A percentile compares a stretch with the other conserved stretches of the same genome.
phyloP scores from a whole-genome alignment of 2,113 vertebrate genomes.

The Nymphicus hollandicus region DNA sequence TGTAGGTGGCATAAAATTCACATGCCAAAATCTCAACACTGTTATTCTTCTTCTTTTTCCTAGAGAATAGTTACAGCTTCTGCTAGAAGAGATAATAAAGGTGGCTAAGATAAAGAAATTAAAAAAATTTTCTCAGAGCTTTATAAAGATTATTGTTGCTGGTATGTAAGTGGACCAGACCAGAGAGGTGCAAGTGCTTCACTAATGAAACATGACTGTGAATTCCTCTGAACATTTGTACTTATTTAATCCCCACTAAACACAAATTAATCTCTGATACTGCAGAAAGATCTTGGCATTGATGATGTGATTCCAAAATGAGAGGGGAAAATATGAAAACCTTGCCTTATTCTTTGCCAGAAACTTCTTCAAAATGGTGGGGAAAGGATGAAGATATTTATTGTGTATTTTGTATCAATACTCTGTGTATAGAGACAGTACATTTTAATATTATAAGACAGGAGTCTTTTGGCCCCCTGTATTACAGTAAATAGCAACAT shows the following conservation, averaged over 20 bases:
- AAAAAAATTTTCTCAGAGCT: rapidly evolving
- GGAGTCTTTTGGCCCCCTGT: neutral
- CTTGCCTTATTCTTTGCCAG: neutral
- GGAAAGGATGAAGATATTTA: neutral
- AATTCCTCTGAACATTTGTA: neutral
- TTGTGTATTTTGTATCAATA: neutral
- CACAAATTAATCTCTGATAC: neutral
- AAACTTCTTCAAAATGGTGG: neutral
- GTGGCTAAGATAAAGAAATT: neutral
- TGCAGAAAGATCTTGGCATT: neutral
- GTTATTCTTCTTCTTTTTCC: neutral
- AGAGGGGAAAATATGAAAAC: neutral
- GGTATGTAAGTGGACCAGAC: neutral
- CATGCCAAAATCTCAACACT: neutral
- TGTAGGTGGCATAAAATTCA: neutral
- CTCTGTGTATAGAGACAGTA: neutral
- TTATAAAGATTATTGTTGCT: neutral
- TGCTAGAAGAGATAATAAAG: neutral
- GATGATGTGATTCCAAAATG: rapidly evolving
- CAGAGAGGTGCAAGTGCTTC: neutral
- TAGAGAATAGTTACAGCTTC: neutral
- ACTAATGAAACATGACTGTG: neutral
- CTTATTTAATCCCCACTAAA: neutral
- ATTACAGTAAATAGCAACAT: neutral
- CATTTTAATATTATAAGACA: neutral